Evolutionary conservation across 1,140 invertebrate genomes (phyloP).

Genomic region (Probaryconus sp.): DNA sequence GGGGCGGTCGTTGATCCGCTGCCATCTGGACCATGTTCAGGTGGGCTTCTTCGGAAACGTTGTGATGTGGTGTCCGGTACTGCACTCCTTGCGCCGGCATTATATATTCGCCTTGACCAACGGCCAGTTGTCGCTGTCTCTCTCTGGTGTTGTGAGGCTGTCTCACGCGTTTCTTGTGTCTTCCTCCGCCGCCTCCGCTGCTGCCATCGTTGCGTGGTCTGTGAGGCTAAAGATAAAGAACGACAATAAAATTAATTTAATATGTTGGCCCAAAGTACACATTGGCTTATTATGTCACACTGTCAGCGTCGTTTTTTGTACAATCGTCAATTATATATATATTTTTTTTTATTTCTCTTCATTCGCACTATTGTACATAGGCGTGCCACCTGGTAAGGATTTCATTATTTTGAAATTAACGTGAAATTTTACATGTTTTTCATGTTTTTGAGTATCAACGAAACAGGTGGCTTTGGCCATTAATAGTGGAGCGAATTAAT

Average conservation of each 20-base stretch:
- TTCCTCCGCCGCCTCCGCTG: conserved; percentile 78
- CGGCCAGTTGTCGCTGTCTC: conserved; percentile 87
- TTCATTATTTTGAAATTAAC: no score
- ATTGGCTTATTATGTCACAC: no score
- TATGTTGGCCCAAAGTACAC: no score
- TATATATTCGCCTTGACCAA: conserved; percentile 91
- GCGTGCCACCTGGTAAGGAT: no score
- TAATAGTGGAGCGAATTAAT: no score
- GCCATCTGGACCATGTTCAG: conserved; percentile 74
- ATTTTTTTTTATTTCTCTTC: no score
- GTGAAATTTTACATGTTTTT: no score
- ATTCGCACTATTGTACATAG: no score
- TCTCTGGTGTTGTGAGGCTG: conserved; percentile 92
- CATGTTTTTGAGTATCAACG: no score
- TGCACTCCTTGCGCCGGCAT: conserved; percentile 81
- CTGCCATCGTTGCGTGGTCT: conserved; percentile 80
- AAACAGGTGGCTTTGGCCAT: no score
- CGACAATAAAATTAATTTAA: not conserved
- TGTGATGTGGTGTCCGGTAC: conserved; percentile 72
- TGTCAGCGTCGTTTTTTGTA: no score
- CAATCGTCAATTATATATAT: no score
- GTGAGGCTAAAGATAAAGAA: conserved; percentile 78
- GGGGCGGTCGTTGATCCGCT: conserved; percentile 80
- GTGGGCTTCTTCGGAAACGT: conserved; percentile 74
- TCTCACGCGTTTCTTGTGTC: conserved; percentile 89